Evolutionary conservation across 2,888 invertebrate species (phyloP).

Genomic region (Luffia ferchaultella): DNA sequence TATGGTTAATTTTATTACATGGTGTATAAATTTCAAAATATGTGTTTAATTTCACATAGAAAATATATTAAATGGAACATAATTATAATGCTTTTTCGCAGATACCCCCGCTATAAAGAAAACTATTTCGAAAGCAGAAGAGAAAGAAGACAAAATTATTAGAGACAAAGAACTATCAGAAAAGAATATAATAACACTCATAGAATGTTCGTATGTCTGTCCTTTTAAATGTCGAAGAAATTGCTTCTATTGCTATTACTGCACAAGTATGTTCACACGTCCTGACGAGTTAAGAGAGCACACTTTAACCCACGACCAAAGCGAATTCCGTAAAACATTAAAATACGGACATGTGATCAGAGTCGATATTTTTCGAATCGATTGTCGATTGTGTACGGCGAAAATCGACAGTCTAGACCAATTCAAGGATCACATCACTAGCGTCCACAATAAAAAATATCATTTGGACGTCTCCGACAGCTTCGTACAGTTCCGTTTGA

Average conservation of each 20-base stretch:
- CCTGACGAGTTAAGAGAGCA: slow-evolving; percentile 30
- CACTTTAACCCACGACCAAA: slow-evolving; percentile 26
- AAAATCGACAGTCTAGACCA: slow-evolving; percentile 34
- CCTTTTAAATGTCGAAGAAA: slow-evolving; percentile 54
- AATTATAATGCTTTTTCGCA: too few relatives aligned
- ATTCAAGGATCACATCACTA: slow-evolving; percentile 36
- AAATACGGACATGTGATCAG: slow-evolving; percentile 52
- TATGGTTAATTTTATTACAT: too few relatives aligned
- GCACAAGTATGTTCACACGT: slow-evolving; percentile 33
- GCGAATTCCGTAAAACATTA: slow-evolving; percentile 36
- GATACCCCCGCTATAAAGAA: too few relatives aligned
- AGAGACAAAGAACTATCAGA: not conserved
- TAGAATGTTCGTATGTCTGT: slow-evolving; percentile 43
- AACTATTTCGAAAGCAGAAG: too few relatives aligned
- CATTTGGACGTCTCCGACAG: slow-evolving; percentile 39
- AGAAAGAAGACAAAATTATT: not conserved
- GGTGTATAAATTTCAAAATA: too few relatives aligned
- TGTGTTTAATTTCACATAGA: too few relatives aligned
- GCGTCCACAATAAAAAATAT: slow-evolving; percentile 35
- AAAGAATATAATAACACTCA: slow-evolving; percentile 35
- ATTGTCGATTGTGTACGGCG: slow-evolving; percentile 35
- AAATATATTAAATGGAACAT: too few relatives aligned
- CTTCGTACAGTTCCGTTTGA: slow-evolving; percentile 37
- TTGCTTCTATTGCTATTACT: slow-evolving; percentile 47
- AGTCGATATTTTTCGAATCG: slow-evolving; percentile 41